phyloP scores from a whole-genome alignment of 2,113 vertebrate genomes.

The Thamnaconus septentrionalis region DNA sequence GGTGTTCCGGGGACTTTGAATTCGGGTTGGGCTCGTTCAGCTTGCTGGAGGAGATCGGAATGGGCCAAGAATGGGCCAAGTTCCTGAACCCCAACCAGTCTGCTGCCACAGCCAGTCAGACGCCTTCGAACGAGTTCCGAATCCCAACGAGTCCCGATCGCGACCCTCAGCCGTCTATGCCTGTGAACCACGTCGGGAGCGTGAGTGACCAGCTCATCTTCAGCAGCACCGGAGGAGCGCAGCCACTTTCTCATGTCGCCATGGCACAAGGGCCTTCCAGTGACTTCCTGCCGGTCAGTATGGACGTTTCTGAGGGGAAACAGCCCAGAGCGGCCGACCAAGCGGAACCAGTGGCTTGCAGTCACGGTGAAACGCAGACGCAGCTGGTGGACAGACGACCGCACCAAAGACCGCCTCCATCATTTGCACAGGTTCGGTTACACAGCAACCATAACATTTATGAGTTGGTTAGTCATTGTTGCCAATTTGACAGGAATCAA shows the following conservation, averaged over 20 bases:
- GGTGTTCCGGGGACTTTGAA: conserved; percentile 53
- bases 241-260: conserved; percentile 4
- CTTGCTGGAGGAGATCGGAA: conserved; percentile 74
- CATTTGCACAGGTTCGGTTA: conserved; percentile 31
- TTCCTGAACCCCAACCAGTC: conserved; percentile 50
- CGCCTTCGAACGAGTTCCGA: conserved; percentile 8
- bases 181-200: conserved; percentile 3
- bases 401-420: background rate
- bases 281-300: conserved; percentile 22
- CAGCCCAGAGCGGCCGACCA: conserved; percentile 11
- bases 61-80: conserved; percentile 71
- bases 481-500: too few species aligned
- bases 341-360: conserved; percentile 61
- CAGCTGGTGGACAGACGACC: conserved; percentile 1
- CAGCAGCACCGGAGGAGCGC: background rate
- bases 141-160: conserved; percentile 4
- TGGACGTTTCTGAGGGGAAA: conserved; percentile 30
- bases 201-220: conserved; percentile 25
- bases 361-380: conserved; percentile 16
- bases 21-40: conserved; percentile 70
- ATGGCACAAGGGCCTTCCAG: conserved; percentile 20
- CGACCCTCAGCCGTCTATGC: conserved; percentile 9
- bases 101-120: conserved; percentile 21
- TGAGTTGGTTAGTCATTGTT: too few species aligned
- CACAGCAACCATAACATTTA: too few species aligned